Evolutionary conservation across 2,113 vertebrate species (phyloP).

Genomic region (Leucoraja erinaceus): DNA sequence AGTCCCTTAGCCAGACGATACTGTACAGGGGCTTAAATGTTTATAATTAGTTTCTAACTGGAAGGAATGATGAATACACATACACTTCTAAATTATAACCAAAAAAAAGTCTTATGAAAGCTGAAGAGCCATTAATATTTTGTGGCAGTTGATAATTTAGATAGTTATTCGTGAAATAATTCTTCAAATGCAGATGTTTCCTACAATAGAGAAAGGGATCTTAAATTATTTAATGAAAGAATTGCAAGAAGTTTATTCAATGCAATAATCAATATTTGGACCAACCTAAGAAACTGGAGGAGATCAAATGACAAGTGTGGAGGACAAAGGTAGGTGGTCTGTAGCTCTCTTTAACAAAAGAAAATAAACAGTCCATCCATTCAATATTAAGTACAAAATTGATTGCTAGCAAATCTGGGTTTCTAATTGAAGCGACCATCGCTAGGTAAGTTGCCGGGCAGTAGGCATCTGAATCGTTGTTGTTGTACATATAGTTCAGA

Average conservation of each 20-base stretch:
- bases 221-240: background rate
- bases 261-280: too few species aligned
- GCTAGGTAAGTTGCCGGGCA: background rate
- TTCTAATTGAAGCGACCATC: background rate
- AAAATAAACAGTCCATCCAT: background rate
- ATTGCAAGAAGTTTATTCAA: background rate
- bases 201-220: background rate
- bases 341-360: background rate
- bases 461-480: background rate
- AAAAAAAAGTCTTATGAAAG: background rate
- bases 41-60: background rate
- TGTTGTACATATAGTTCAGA: background rate
- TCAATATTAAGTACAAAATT: background rate
- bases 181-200: too few species aligned
- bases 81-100: background rate
- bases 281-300: background rate
- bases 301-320: background rate
- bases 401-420: background rate
- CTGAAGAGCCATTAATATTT: background rate
- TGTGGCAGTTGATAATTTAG: background rate
- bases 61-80: background rate
- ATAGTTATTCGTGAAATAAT: background rate
- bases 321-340: background rate
- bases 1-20: background rate
- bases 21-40: background rate